A percentile compares a stretch with the other conserved stretches of the same genome.
These are phyloP conservation scores for Pseudomyrmex concolor DNA, from an alignment of 1,140 invertebrate genomes.

Conservation along the genomic window DNA sequence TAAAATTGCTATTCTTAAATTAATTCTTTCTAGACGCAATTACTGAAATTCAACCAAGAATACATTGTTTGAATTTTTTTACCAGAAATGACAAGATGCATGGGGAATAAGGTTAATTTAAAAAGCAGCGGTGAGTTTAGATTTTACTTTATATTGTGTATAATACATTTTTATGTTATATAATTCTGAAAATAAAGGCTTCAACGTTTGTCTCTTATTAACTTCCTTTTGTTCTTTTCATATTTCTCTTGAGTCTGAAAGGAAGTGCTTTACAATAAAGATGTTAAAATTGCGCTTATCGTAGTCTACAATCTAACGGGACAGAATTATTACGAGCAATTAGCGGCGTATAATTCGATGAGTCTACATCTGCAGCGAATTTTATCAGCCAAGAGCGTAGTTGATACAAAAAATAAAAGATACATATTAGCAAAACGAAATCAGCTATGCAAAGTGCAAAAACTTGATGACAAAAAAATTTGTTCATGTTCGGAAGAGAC, in stretches of 20 bases:
- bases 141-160: slow-evolving; percentile 26
- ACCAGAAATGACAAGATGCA: slow-evolving; percentile 78
- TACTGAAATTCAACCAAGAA: neutral
- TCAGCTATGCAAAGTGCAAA: slow-evolving; percentile 65
- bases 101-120: slow-evolving; percentile 68
- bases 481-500: slow-evolving; percentile 61
- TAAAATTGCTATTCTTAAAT: neutral
- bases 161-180: neutral
- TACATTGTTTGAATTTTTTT: slow-evolving; percentile 10
- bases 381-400: slow-evolving; percentile 79
- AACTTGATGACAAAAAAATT: slow-evolving; percentile 54
- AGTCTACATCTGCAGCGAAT: slow-evolving; percentile 78
- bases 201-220: no score
- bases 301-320: slow-evolving; percentile 81
- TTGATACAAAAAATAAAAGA: slow-evolving; percentile 79
- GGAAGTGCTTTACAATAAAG: no score
- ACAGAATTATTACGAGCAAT: slow-evolving; percentile 79
- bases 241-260: no score
- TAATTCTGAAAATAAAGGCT: no score
- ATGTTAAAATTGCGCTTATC: neutral
- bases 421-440: slow-evolving; percentile 69
- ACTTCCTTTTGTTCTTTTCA: no score
- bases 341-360: slow-evolving; percentile 82
- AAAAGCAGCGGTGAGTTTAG: slow-evolving; percentile 80
- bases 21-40: neutral